Percentiles rank a stretch among this genome's conserved stretches.
Conservation (phyloP, 1,140 invertebrate species). For the Halotydeus destructor region DNA sequence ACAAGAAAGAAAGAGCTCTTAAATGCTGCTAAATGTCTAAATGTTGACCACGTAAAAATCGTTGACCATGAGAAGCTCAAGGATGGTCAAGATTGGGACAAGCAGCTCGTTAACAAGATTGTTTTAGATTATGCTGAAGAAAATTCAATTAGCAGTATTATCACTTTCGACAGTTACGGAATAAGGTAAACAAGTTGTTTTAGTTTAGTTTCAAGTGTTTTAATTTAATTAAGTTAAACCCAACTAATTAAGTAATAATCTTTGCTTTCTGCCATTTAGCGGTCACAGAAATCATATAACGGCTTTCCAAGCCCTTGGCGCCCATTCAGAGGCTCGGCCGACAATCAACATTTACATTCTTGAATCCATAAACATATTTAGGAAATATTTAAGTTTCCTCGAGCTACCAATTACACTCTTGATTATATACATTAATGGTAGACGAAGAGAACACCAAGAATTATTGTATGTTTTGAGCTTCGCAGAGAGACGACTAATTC, state of each 20-base stretch:
- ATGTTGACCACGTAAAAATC: not conserved
- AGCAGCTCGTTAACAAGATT: not conserved
- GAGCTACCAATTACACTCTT: slow-evolving; percentile 47
- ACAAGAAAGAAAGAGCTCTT: slow-evolving; percentile 8
- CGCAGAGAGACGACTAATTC: not conserved
- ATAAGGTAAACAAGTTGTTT: too few species aligned
- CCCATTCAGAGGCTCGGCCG: not conserved
- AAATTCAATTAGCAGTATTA: slow-evolving; percentile 24
- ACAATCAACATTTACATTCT: slow-evolving; percentile 41
- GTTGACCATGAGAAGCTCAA: slow-evolving; percentile 7
- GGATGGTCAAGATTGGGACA: not conserved
- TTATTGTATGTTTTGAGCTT: not conserved
- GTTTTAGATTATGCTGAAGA: not conserved
- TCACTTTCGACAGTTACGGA: slow-evolving; percentile 78
- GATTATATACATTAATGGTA: slow-evolving; percentile 3
- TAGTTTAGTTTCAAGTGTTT: too few species aligned
- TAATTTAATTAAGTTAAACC: too few species aligned
- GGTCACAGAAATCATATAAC: slow-evolving; percentile 70
- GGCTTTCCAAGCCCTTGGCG: slow-evolving; percentile 50
- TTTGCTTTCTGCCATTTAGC: too few species aligned
- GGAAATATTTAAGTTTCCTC: slow-evolving; percentile 64
- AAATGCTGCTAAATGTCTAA: not conserved
- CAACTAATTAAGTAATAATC: too few species aligned
- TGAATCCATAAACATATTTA: slow-evolving; percentile 55
- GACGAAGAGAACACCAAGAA: not conserved